Evolutionary conservation across 2,888 invertebrate species (phyloP), one percentile per base, ranked within the genome.

Genomic region (Itoplectis maculator): DNA sequence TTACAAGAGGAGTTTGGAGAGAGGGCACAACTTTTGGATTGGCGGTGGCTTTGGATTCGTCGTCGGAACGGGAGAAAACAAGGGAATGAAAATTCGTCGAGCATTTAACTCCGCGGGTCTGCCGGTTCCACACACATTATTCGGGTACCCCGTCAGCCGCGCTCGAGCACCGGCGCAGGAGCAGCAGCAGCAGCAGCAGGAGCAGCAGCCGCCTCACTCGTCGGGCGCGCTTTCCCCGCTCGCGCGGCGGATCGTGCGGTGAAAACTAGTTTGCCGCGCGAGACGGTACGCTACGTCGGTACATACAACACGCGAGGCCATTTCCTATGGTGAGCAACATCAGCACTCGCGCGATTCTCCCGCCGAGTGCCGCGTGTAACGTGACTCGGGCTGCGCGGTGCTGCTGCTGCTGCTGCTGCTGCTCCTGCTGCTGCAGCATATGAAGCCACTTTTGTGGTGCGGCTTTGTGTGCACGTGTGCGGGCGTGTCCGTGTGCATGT

Each of bases 351-450:
- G 76, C n/a, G n/a, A 73, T 83, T 45, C 73, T 74, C 47, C 54
- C 72, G 29, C 73, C 13, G 47, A 74, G 66, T 51, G 61, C 66
- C 37, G 72, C 37, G 72, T 84, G 82, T 79, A 84, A 84, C 82
- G 82, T 79, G 84, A 82, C 84, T 84, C 82, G 82, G 72, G 72
- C 76, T 76, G 75, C 79, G 63, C 75, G 81, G 76, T n/a, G n/a
- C 29, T 29, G 29, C 29, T 29, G 29, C 29, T 29, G 29, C 63
- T 82, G 47, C 76, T n/a, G n/a, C n/a, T n/a, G n/a, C n/a, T n/a
- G 29, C 29, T 29, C 3, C 29, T 29, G 29, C 29, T 29, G 29
- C 29, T 29, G 29, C 63, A 79, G 47, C 76, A 70, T 51, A 79
- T 56, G 61, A 66, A 72, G 47, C 45, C 45, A 68, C 29, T 20